Evolutionary conservation across 2,888 invertebrate genomes (phyloP), one percentile per base, ranked within the genome.

Genomic region (Synergus umbraculus): DNA sequence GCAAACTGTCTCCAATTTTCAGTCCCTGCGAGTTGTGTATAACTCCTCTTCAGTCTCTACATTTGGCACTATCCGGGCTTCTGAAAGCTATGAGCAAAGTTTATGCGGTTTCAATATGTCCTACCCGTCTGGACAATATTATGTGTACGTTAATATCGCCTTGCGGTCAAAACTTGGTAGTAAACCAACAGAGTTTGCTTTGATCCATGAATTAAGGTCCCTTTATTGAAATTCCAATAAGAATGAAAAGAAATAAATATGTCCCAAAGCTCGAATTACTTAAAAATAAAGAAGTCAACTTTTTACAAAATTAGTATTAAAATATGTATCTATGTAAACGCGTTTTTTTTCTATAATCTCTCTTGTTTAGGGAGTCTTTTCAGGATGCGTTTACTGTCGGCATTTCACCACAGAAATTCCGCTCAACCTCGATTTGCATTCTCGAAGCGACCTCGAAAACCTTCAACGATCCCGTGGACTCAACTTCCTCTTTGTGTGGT

Each of bases 71-170:
- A 73, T 4, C 49, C 41, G 18, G 54, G 73, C 73, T 73, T 73
- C 54, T 37, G 54, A 73, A 58, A 73, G 84, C 88, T 91, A 90
- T 90, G 90, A 91, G 88, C 87, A 90, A 92, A 92, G 90, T 92
- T 92, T 88, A 85, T 90, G 92, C 89, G 91, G 92, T 92, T 92
- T 92, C 90, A 90, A 90, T 90, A 89, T 89, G 89, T 90, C 88
- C 90, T 87, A 86, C 83, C 82, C 79, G 87, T 86, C 87, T 91
- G 91, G 92, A 91, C 89, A 91, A 90, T 91, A 91, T 91, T 88
- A 90, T 89, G 80, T 81, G 88, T 87, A 90, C 87, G 90, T 89
- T 92, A 91, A 91, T 92, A 92, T 91, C 91, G 89, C 89, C 91
- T 84, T 88, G 90, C 86, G 88, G 89, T 90, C 84, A 83, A 86